Conservation (phyloP, 35 echinoderm and acorn worm species). For the Eucidaris tribuloides region DNA sequence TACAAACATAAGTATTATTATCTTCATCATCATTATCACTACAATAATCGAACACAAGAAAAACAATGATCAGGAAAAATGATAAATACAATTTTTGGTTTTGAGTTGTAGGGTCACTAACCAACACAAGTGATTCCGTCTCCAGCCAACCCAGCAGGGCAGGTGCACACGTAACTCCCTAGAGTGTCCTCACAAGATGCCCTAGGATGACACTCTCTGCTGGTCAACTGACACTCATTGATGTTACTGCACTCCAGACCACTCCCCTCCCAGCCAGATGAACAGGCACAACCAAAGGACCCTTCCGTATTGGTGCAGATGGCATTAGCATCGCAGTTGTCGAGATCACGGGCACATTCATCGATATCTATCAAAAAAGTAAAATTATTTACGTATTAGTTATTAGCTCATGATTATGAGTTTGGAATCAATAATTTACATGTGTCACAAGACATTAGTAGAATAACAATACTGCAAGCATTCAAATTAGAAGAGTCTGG, state of each 20-base stretch:
- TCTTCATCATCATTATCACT: neutral
- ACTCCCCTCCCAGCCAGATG: constrained; percentile 41
- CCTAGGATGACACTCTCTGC: constrained; percentile 44
- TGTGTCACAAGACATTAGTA: neutral
- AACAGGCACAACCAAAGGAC: constrained; percentile 59
- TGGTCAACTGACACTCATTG: constrained; percentile 47
- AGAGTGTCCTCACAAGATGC: constrained; percentile 57
- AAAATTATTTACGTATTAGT: neutral
- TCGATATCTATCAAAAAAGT: constrained; percentile 60
- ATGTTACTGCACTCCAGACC: constrained; percentile 60
- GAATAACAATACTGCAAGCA: too few relatives aligned
- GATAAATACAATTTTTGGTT: neutral
- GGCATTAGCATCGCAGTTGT: constrained; percentile 51
- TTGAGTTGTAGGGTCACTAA: neutral
- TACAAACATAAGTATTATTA: neutral
- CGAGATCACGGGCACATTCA: constrained; percentile 46
- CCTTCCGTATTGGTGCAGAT: constrained; percentile 57
- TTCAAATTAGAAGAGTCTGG: too few relatives aligned
- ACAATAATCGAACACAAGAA: neutral
- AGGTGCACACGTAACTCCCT: constrained; percentile 68
- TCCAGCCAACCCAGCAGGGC: constrained; percentile 46
- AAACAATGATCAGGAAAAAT: neutral
- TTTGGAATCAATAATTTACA: neutral
- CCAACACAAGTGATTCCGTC: constrained; percentile 68
- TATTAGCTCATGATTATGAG: neutral